phyloP scores from a whole-genome alignment of 2,113 vertebrate species.

The Mellivora capensis region DNA sequence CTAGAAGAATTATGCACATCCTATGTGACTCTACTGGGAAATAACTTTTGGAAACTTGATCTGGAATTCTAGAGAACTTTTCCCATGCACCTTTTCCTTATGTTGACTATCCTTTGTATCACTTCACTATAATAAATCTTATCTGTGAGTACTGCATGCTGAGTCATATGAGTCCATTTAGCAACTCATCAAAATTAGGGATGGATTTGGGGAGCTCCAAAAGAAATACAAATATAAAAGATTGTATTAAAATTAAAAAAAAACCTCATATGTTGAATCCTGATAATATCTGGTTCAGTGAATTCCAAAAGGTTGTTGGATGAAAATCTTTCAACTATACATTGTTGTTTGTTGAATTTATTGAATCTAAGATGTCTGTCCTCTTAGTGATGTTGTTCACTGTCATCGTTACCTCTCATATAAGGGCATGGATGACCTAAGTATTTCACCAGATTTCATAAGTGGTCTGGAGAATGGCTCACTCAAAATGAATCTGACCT shows the following conservation, averaged over 20 bases:
- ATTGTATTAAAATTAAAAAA: neutral
- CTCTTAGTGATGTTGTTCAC: neutral
- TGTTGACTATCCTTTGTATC: neutral
- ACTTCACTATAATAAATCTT: neutral
- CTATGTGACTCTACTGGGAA: neutral
- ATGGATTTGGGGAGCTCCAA: neutral
- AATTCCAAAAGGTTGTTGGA: neutral
- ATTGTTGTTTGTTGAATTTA: neutral
- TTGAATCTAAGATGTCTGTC: neutral
- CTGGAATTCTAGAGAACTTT: neutral
- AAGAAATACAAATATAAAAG: neutral
- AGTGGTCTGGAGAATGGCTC: neutral
- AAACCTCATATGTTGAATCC: neutral
- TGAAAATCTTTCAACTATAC: neutral
- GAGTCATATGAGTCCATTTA: neutral
- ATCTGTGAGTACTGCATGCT: neutral
- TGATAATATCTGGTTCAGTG: neutral
- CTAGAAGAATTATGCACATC: neutral
- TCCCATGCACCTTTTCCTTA: neutral
- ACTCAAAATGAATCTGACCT: neutral
- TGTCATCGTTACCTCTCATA: neutral
- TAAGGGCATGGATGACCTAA: neutral
- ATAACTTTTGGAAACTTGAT: neutral
- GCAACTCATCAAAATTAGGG: neutral
- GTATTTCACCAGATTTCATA: neutral